phyloP scores from a whole-genome alignment of 1,140 invertebrate species.

The Eubasilissa regina region DNA sequence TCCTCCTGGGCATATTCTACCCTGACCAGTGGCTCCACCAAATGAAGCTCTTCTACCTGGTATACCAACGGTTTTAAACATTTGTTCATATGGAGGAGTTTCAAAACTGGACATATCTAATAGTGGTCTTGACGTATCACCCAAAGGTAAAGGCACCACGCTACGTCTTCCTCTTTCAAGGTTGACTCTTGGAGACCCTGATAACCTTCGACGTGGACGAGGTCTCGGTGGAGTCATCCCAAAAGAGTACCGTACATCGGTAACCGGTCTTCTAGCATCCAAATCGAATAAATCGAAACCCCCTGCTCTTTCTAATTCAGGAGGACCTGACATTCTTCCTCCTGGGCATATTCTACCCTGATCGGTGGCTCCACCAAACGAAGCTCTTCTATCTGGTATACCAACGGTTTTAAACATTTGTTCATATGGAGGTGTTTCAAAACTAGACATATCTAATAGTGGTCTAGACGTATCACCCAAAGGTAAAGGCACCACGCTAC shows the following conservation, averaged over 20 bases:
- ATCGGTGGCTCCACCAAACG: background rate
- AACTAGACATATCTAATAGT: background rate
- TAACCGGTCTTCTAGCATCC: background rate
- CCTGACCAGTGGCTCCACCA: constrained; percentile 8
- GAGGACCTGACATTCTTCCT: background rate
- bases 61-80: background rate
- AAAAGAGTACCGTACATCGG: background rate
- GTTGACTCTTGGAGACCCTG: background rate
- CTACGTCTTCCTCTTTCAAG: background rate
- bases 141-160: too few species aligned
- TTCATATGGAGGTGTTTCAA: background rate
- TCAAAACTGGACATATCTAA: too few species aligned
- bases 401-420: background rate
- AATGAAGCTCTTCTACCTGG: constrained; percentile 21
- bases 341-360: background rate
- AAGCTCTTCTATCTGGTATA: background rate
- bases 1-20: background rate
- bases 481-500: background rate
- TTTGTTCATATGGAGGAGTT: too few species aligned
- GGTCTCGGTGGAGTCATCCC: background rate
- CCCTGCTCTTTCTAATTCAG: background rate
- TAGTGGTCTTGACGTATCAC: too few species aligned
- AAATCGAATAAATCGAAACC: background rate
- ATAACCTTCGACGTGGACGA: background rate
- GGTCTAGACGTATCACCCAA: background rate